Base-by-base conservation (phyloP, 2,113 vertebrate genomes). In the Microcebus jonahi region DNA sequence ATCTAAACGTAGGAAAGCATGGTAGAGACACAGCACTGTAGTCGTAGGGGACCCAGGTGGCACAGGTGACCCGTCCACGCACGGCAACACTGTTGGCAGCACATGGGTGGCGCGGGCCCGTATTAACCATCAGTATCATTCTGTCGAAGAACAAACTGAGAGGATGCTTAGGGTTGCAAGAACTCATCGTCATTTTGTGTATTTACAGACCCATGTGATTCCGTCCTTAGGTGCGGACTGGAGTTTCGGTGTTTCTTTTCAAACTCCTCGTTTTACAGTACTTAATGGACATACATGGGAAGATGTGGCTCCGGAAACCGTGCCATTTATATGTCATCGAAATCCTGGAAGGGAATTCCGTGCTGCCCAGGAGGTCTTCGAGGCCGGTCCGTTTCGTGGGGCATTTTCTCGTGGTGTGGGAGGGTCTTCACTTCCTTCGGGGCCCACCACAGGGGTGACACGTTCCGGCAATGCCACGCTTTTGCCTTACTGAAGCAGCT, bases 211-310 rank as follows among this genome's bases (percentile, higher is more conserved):
- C 20, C 4, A 1, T 0, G 2, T 8, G 8, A 9, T 68, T 94
- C 90, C 71, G 71, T 59, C 53, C n/a, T 3, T 27, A 99, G 99
- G 99, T 99, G 15, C 98, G 97, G 96, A 99, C 96, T 94, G 99
- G 99, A 70, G 98, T 99, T 90, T 96, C 99, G 55, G 99, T 99
- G 95, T 99, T 99, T 96, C 99, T 99, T 1, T 99, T 99, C 98
- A 99, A 99, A 92, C 98, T 99, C 85, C 90, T 99, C 94, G 97
- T 99, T 92, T 97, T 99, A 48, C 99, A 98, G 80, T 99, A 99
- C 95, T 98, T 99, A 71, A 98, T 98, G 98, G 99, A 99, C 80
- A 91, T 94, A 2, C 98, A 99, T 39, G 99, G 99, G 92, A 99
- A 98, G 34, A 99, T 99, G 98, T 99, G 99, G 99, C 99, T 99